These are phyloP conservation scores for Cuniculus paca DNA, from an alignment of 2,797 vertebrate genomes.

Conservation along the genomic window DNA sequence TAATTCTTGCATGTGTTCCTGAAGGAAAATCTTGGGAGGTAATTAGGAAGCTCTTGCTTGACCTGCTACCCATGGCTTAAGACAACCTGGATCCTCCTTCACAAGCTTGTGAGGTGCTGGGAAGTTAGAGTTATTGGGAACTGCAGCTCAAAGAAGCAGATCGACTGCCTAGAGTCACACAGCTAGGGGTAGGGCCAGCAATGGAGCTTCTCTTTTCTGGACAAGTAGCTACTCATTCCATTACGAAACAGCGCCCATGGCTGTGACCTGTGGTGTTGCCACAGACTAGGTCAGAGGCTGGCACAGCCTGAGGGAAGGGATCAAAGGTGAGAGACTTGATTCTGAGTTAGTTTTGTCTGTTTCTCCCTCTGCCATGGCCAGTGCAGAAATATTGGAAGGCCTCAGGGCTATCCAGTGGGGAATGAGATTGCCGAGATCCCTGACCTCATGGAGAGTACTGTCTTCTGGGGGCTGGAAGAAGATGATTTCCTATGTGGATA, in stretches of 20 bases:
- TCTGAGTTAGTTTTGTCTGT: not conserved
- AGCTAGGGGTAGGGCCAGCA: not conserved
- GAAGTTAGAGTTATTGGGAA: not conserved
- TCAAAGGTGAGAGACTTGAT: fast-evolving
- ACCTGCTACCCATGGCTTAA: not conserved
- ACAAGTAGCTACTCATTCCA: not conserved
- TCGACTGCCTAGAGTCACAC: not conserved
- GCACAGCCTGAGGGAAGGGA: not conserved
- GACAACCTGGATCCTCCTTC: not conserved
- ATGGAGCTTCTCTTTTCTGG: not conserved
- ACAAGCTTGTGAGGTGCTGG: not conserved
- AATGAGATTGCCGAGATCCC: not conserved
- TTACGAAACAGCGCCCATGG: not conserved
- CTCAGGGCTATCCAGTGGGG: not conserved
- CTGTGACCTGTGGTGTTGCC: not conserved
- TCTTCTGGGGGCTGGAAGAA: not conserved
- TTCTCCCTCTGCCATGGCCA: not conserved
- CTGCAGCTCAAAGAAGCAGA: not conserved
- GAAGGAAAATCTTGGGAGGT: not conserved
- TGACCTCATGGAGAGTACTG: not conserved
- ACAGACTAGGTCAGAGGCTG: not conserved
- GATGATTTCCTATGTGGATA: not conserved
- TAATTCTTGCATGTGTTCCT: not conserved
- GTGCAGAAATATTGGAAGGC: not conserved
- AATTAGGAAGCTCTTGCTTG: not conserved